These are phyloP conservation scores for Kobus ellipsiprymnus DNA, from an alignment of 2,113 vertebrate species.

Conservation along the genomic window DNA sequence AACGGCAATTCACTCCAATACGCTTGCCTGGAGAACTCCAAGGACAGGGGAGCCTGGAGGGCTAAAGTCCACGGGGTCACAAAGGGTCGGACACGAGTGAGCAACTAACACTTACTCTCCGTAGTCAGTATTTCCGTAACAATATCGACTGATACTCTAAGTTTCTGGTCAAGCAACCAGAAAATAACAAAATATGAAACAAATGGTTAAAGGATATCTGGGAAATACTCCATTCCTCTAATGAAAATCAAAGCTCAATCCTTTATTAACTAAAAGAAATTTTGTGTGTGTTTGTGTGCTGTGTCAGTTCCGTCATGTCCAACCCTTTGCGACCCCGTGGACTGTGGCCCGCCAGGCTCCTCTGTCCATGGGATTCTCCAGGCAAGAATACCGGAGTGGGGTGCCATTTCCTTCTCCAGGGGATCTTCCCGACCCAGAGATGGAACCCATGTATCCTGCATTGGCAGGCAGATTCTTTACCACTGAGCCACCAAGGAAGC, in stretches of 20 bases:
- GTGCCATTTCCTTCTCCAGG: neutral
- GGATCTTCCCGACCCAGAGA: neutral
- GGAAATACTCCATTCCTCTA: neutral
- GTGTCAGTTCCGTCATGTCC: neutral
- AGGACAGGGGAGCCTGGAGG: neutral
- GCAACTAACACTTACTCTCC: neutral
- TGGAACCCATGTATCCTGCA: rapidly evolving
- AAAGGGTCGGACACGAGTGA: neutral
- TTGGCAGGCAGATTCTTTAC: neutral
- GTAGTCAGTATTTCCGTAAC: neutral
- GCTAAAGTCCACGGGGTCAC: neutral
- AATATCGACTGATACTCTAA: neutral
- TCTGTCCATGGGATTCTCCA: neutral
- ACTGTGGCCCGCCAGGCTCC: neutral
- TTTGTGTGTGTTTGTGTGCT: neutral
- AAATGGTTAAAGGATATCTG: neutral
- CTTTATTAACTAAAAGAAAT: neutral
- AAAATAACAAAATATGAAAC: neutral
- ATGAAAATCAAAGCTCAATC: neutral
- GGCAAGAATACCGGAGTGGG: neutral
- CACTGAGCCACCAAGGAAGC: neutral
- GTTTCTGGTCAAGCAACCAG: neutral
- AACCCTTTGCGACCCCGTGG: neutral
- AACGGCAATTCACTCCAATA: neutral
- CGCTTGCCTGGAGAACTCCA: neutral